A percentile compares a stretch with the other conserved stretches of the same genome.
phyloP scores from a whole-genome alignment of 1,140 invertebrate species.

The silkworm (Bombyx mori) region ASM3026992v2 NC_085112.1:8028001-8028500 shows the following conservation, averaged over 20 bases:
- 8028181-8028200: slow-evolving; percentile 22
- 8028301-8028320: slow-evolving; percentile 8
- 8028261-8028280: not conserved
- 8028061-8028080: no score
- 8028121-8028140: not conserved
- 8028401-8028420: slow-evolving; percentile 21
- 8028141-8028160: not conserved
- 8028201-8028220: slow-evolving; percentile 4
- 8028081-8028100: no score
- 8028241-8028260: slow-evolving; percentile 1
- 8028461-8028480: slow-evolving; percentile 11
- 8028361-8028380: slow-evolving; percentile 14
- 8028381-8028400: slow-evolving; percentile 7
- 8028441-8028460: not conserved
- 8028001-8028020: no score
- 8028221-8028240: slow-evolving; percentile 2
- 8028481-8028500: slow-evolving; percentile 1
- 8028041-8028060: no score
- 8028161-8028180: not conserved
- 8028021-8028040: no score
- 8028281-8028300: slow-evolving; percentile 1
- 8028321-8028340: slow-evolving; percentile 14
- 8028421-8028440: slow-evolving; percentile 12
- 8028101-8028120: no score
- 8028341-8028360: slow-evolving; percentile 22